Evolutionary conservation across 2,888 invertebrate species (phyloP).

Genomic region (Drosophila heteroneura): DNA sequence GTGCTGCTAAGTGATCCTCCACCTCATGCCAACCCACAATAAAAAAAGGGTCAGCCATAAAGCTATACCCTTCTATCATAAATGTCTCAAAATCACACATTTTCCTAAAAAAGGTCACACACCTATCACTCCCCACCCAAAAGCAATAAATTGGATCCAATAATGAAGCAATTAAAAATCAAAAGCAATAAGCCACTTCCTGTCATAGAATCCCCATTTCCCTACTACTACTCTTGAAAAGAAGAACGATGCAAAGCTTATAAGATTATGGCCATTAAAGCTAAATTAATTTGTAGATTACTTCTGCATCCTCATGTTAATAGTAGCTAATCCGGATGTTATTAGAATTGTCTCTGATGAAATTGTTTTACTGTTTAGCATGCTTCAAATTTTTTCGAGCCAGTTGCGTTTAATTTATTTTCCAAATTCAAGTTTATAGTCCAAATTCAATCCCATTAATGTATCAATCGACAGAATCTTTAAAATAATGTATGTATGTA

Average conservation of each 20-base stretch:
- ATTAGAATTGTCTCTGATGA: background rate
- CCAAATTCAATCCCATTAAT: background rate
- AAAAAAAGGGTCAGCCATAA: too few relatives aligned
- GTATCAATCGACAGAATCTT: background rate
- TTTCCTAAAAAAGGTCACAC: too few relatives aligned
- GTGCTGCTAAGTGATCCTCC: too few relatives aligned
- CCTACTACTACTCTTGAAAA: background rate
- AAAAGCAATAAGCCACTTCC: too few relatives aligned
- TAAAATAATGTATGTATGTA: fast-evolving
- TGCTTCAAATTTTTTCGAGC: too few relatives aligned
- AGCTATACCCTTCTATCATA: too few relatives aligned
- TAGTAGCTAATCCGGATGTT: background rate
- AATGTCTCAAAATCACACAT: too few relatives aligned
- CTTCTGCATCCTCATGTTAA: background rate
- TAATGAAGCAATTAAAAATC: too few relatives aligned
- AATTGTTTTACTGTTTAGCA: background rate
- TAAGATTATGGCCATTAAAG: background rate
- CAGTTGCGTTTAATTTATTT: background rate
- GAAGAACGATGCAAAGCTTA: background rate
- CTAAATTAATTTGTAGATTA: background rate
- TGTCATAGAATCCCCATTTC: too few relatives aligned
- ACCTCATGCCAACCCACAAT: too few relatives aligned
- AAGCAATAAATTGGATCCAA: too few relatives aligned
- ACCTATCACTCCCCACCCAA: too few relatives aligned
- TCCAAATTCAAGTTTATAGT: background rate